A percentile compares a stretch with the other conserved stretches of the same genome.
These are phyloP conservation scores for Gallinago nigripennis DNA, from an alignment of 2,797 vertebrate genomes.

Conservation along the genomic window DNA sequence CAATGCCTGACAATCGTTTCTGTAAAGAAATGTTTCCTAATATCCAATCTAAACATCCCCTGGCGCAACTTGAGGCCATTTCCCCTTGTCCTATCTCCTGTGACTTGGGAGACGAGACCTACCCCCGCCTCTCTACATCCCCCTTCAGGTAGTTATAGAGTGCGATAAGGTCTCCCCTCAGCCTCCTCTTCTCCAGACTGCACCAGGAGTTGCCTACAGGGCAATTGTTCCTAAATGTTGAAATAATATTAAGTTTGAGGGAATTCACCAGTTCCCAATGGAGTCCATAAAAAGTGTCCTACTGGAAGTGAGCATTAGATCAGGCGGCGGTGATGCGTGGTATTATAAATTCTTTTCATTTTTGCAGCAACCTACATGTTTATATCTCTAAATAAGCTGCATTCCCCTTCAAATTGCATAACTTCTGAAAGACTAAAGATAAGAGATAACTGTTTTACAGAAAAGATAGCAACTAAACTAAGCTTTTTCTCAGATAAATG, in stretches of 20 bases:
- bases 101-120: too few species aligned
- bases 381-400: neutral
- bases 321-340: neutral
- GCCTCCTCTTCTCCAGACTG: too few species aligned
- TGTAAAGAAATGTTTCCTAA: too few species aligned
- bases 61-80: too few species aligned
- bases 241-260: neutral
- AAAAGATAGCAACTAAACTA: neutral
- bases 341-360: neutral
- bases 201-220: neutral
- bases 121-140: too few species aligned
- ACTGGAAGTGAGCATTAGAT: neutral
- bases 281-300: neutral
- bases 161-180: too few species aligned
- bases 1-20: too few species aligned
- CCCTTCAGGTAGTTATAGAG: too few species aligned
- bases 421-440: neutral
- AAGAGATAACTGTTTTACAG: neutral
- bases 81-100: too few species aligned
- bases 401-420: neutral
- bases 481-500: neutral
- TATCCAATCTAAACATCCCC: too few species aligned
- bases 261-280: neutral
- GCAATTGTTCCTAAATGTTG: neutral
- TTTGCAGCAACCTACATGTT: neutral